Base-by-base conservation (phyloP, 2,113 vertebrate species). In the Apaloderma vittatum region DNA sequence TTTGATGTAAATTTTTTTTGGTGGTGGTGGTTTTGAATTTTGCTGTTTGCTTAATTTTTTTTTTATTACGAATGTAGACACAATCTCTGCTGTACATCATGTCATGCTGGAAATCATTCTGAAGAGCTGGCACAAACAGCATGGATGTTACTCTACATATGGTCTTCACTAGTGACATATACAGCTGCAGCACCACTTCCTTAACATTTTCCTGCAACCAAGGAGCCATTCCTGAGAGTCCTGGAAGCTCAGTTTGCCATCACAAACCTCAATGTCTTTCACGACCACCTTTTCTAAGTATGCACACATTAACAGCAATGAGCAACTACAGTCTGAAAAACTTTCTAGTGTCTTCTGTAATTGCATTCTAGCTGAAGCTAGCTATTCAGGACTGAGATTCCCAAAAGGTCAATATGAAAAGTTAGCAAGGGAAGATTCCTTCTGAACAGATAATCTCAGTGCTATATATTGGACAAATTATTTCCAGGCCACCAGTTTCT, bases 241-340 rank as follows among this genome's bases (percentile, higher is more conserved):
- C 57, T 72, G 43, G 48, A 61, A 65, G 30, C 30, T 90, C 66
- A 81, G 46, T 15, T 48, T 34, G 34, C 8, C 37, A 80, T 27
- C 54, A 83, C 0, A 0, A 88, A 66, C 29, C 12, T 66, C 55
- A 57, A 3, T 0, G 0, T 29, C 34, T 21, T 91, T n/a, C 55
- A 92, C 43, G 51, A 92, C 14, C 22, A 71, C 22, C 17, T 26
- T 66, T 70, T 77, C 52, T 62, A 67, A 91, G 15, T 15, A 30
- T 10, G 34, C 37, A 67, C 29, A 51, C 14, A 49, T 67, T 66
- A 68, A 62, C 27, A 86, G 32, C 15, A 51, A 24, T 3, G 12
- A 85, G 61, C 34, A 90, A 68, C 15, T 37, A 49, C 21, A 51
- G 15, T 2, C 17, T 66, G 43, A 79, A 81, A 20, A 74, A 43